These are phyloP conservation scores for Porphyrio hochstetteri DNA, from an alignment of 2,113 vertebrate genomes.

Conservation along the genomic window DNA sequence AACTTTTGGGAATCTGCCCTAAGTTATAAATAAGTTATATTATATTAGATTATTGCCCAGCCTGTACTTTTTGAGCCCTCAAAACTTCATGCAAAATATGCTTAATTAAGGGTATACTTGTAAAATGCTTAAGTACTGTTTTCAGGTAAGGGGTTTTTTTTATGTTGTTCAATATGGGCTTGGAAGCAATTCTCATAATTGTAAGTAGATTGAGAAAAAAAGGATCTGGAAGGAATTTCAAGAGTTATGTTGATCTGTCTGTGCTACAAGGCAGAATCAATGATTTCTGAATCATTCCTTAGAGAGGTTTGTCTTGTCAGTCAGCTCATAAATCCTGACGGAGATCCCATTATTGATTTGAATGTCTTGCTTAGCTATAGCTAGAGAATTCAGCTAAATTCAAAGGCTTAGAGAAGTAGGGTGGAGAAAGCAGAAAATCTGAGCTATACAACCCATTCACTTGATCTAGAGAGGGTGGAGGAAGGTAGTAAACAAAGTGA, in stretches of 20 bases:
- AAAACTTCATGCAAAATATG: neutral
- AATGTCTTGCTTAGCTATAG: neutral
- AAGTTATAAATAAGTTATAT: neutral
- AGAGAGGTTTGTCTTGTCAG: conserved; percentile 3
- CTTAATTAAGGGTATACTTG: neutral
- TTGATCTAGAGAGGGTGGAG: neutral
- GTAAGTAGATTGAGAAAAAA: conserved; percentile 7
- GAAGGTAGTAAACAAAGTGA: neutral
- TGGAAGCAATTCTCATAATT: conserved; percentile 6
- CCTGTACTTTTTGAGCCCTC: neutral
- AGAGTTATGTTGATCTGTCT: neutral
- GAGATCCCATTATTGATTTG: neutral
- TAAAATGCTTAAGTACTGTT: neutral
- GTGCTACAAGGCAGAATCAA: neutral
- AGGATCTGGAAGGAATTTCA: conserved; percentile 16
- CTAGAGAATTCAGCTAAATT: neutral
- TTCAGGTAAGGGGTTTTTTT: neutral
- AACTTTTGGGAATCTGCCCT: neutral
- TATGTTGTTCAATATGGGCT: neutral
- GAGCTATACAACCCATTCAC: neutral
- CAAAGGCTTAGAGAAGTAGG: neutral
- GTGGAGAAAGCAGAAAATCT: neutral
- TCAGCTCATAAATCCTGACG: neutral
- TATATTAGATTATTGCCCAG: neutral
- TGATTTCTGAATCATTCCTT: conserved; percentile 13